Base-by-base conservation (phyloP, 2,888 invertebrate genomes). In the Gibbula magus region DNA sequence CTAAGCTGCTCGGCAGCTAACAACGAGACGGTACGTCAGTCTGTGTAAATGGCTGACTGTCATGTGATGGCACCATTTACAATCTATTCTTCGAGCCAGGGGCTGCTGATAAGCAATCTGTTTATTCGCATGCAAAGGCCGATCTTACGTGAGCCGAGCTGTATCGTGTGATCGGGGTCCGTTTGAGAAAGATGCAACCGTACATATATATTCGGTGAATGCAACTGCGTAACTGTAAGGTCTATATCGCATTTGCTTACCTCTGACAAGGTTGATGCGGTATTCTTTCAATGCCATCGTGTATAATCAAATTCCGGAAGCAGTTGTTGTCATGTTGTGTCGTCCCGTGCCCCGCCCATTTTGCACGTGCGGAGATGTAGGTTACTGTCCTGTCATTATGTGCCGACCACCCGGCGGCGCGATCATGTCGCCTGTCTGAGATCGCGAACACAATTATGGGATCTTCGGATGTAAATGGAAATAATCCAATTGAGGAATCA, bases 201-300 rank as follows among this genome's bases (percentile, higher is more conserved):
- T n/a, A n/a, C n/a, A 56, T 10, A 22, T 56, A 56, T 25, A 45
- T 45, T 45, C 4, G 8, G 45, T 1, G 45, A 45, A 45, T 45
- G 45, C 45, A 45, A 45, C 5, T 13, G 45, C 45, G 45, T 45
- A 7, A 45, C 10, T 45, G 45, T 45, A 10, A 10, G 20, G 70
- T 70, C 20, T 39, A 29, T 10, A 70, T 70, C 35, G 35, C 70
- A 70, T 70, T 35, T 70, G 70, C 70, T 70, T 39, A 70, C 70
- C 70, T 70, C 20, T 35, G 3, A 70, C 70, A 8, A 70, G 70
- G 20, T 70, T 70, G 70, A 70, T 35, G 70, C 70, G 70, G 70
- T 70, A 70, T 70, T 70, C 70, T 39, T 70, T 70, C 70, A 70
- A 70, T 35, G 70, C 70, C 70, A 70, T 70, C 35, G 35, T 70